Percentiles rank a stretch among this genome's conserved stretches.
These are phyloP conservation scores for Criorhina ranunculi DNA, from an alignment of 2,888 invertebrate species.

Conservation along the genomic window DNA sequence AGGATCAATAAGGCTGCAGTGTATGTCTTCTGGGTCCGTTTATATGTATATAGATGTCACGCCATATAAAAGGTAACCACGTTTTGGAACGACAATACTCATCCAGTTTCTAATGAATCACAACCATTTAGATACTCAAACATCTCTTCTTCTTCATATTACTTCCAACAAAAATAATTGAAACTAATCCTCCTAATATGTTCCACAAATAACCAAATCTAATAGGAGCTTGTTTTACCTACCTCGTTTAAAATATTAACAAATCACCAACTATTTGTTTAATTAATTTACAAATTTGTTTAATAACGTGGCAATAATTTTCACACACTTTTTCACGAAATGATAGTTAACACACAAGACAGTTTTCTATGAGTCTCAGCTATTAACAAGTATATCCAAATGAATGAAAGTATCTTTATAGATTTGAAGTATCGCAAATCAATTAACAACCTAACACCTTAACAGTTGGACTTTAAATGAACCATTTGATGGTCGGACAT, in stretches of 20 bases:
- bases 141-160: not conserved
- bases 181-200: not conserved
- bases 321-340: not conserved
- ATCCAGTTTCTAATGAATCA: too few species aligned
- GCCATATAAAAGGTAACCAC: too few species aligned
- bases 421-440: not conserved
- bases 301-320: slow-evolving; percentile 1
- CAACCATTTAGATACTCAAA: too few species aligned
- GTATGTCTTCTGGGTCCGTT: too few species aligned
- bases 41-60: too few species aligned
- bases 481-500: not conserved
- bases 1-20: too few species aligned
- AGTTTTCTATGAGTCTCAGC: not conserved
- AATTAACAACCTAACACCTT: slow-evolving; percentile 6
- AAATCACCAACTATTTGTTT: slow-evolving; percentile 16
- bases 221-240: not conserved
- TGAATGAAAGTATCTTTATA: not conserved
- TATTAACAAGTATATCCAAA: not conserved
- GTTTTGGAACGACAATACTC: too few species aligned
- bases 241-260: too few species aligned
- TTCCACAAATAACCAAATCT: not conserved
- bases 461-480: slow-evolving; percentile 10
- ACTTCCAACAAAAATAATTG: not conserved
- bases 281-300: slow-evolving; percentile 10
- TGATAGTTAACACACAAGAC: not conserved